phyloP scores from a whole-genome alignment of 2,888 invertebrate genomes.

The Thumatha senex region DNA sequence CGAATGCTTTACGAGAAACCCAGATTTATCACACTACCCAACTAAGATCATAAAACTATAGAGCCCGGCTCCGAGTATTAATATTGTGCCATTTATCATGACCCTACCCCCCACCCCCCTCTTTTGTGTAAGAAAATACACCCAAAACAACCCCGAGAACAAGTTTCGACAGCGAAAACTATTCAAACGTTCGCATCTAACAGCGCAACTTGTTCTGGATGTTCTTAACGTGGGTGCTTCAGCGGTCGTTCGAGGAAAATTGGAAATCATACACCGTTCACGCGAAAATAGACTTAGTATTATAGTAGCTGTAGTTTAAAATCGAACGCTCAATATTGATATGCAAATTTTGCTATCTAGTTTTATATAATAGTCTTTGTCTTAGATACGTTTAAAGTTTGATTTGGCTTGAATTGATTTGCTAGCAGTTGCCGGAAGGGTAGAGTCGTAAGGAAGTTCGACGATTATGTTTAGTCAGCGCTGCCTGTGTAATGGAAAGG shows the following conservation, averaged over 20 bases:
- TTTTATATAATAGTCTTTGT: slow-evolving; percentile 47
- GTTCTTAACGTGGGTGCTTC: slow-evolving; percentile 81
- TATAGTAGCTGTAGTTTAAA: slow-evolving; percentile 38
- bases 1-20: slow-evolving; percentile 64
- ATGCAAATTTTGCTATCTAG: slow-evolving; percentile 33
- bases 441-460: slow-evolving; percentile 83
- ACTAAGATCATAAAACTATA: slow-evolving; percentile 84
- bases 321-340: slow-evolving; percentile 45
- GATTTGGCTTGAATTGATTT: slow-evolving; percentile 44
- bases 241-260: slow-evolving; percentile 78
- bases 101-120: slow-evolving; percentile 61
- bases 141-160: slow-evolving; percentile 70
- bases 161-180: slow-evolving; percentile 78
- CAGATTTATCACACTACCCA: slow-evolving; percentile 80
- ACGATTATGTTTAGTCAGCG: slow-evolving; percentile 83
- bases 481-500: slow-evolving; percentile 80
- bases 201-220: slow-evolving; percentile 76
- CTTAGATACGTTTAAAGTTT: slow-evolving; percentile 47
- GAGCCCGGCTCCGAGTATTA: slow-evolving; percentile 74
- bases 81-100: slow-evolving; percentile 80
- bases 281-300: slow-evolving; percentile 46
- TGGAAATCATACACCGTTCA: slow-evolving; percentile 58
- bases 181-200: slow-evolving; percentile 76
- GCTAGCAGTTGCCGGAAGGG: slow-evolving; percentile 76
- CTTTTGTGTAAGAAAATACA: slow-evolving; percentile 80